Evolutionary conservation across 2,113 vertebrate genomes (phyloP).

Genomic region (Zapus hudsonius): DNA sequence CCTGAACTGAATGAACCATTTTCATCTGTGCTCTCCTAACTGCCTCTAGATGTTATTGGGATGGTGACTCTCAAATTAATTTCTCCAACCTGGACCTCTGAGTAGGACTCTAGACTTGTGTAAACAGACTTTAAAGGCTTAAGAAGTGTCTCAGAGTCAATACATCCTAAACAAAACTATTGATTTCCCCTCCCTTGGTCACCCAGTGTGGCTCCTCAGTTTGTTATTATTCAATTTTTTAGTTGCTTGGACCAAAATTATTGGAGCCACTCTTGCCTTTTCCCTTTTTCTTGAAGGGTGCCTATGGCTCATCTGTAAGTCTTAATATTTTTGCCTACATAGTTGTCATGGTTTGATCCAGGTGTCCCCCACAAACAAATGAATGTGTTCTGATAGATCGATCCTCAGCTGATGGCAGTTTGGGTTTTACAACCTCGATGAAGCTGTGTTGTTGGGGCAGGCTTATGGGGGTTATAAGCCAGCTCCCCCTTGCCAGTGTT

Average conservation of each 20-base stretch:
- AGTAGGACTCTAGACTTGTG: background rate
- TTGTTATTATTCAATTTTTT: conserved; percentile 4
- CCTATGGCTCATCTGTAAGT: background rate
- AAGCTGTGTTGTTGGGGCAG: no score
- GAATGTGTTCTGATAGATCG: no score
- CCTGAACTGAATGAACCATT: no score
- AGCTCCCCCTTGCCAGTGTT: no score
- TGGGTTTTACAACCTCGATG: no score
- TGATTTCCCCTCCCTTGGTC: background rate
- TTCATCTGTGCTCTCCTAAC: background rate
- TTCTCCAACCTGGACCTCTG: background rate
- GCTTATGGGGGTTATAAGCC: no score
- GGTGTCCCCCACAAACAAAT: no score
- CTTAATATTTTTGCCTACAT: background rate
- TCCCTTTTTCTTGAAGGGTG: background rate
- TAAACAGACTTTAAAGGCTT: background rate
- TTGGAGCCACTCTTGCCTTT: background rate
- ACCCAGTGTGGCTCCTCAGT: background rate
- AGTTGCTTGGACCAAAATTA: background rate
- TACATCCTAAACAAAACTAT: background rate
- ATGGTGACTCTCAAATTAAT: background rate
- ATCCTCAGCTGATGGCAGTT: no score
- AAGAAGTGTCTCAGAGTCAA: background rate
- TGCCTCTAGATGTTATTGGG: background rate
- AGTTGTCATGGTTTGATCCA: no score